These are phyloP conservation scores for Helobdella robusta DNA, from an alignment of 2,888 invertebrate genomes.

Conservation along the genomic window DNA sequence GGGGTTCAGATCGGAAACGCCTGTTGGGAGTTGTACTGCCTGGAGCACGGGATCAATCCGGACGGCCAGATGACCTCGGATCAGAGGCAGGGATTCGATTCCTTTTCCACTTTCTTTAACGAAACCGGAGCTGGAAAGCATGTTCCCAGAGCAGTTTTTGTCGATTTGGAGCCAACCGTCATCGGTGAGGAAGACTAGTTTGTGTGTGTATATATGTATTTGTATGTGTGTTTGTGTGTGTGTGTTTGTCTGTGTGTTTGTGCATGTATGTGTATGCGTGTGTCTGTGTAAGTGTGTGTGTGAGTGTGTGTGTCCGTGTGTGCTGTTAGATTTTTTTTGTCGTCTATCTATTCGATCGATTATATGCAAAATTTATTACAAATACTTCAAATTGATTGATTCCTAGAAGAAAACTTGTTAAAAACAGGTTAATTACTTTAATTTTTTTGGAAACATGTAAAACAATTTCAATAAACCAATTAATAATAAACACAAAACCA, in stretches of 20 bases:
- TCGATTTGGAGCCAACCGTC: conserved; percentile 32
- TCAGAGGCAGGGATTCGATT: conserved; percentile 61
- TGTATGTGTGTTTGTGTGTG: no score
- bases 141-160: conserved; percentile 66
- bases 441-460: no score
- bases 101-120: conserved; percentile 68
- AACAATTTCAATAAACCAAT: no score
- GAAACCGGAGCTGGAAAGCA: conserved; percentile 92
- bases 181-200: conserved; percentile 28
- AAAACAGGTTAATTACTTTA: no score
- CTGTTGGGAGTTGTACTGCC: conserved; percentile 56
- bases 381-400: no score
- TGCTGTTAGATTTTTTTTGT: not conserved
- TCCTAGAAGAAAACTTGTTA: no score
- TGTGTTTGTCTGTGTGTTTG: no score
- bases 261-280: no score
- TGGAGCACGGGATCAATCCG: conserved; percentile 55
- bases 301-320: no score
- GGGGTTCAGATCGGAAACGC: conserved; percentile 55
- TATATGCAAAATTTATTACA: not conserved
- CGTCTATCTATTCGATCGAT: not conserved
- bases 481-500: no score
- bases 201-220: no score
- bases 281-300: no score
- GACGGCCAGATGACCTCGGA: conserved; percentile 61